Conservation (phyloP, 2,797 vertebrate species). For the Miichthys miiuy region DNA sequence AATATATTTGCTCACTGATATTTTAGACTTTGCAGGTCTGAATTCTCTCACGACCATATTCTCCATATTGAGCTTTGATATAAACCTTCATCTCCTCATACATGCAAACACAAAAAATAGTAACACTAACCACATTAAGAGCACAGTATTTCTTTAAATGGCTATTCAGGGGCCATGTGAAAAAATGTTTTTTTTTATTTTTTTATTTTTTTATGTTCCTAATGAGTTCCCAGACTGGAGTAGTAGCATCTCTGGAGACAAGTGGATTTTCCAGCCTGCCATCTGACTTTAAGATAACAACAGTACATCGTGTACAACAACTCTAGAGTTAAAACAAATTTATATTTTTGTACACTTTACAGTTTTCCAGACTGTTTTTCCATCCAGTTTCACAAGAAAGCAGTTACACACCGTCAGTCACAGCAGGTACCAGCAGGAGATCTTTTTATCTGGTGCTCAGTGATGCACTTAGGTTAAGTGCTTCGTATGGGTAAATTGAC, state of each 20-base stretch:
- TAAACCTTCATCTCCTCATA: neutral
- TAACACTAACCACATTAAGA: neutral
- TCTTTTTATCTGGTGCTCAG: neutral
- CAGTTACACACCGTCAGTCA: neutral
- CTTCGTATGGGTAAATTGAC: neutral
- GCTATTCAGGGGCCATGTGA: neutral
- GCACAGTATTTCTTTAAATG: slow-evolving; percentile 1
- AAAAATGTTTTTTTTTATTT: neutral
- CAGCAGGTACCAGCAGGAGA: neutral
- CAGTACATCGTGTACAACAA: neutral
- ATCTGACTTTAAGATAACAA: slow-evolving; percentile 16
- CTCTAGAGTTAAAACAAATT: neutral
- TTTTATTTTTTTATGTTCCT: neutral
- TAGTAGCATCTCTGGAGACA: slow-evolving; percentile 27
- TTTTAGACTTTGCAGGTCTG: neutral
- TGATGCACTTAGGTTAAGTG: slow-evolving; percentile 18
- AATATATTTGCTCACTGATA: neutral
- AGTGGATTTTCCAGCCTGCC: slow-evolving; percentile 18
- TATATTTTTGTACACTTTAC: too few species aligned
- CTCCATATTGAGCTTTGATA: neutral
- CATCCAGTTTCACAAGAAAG: neutral
- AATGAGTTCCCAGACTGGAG: slow-evolving; percentile 4
- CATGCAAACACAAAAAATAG: neutral
- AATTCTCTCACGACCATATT: neutral
- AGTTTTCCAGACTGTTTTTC: too few species aligned